phyloP scores from a whole-genome alignment of 2,888 invertebrate species.

The Hoplodrina ambigua region DNA sequence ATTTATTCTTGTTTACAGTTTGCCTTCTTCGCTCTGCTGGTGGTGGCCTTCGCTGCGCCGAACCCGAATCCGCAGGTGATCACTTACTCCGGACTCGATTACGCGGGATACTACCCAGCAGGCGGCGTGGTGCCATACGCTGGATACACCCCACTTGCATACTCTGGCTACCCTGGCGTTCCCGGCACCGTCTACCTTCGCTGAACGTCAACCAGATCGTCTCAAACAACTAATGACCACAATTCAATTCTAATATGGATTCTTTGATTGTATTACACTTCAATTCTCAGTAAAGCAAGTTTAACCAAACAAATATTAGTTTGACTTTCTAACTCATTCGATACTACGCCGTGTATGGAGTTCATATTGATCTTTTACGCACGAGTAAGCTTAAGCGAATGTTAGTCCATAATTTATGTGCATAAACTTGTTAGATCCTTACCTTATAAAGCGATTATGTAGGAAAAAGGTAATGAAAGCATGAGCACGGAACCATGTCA shows the following conservation, averaged over 20 bases:
- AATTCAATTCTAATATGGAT: conserved; percentile 16
- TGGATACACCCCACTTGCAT: conserved; percentile 75
- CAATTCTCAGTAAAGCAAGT: conserved; percentile 28
- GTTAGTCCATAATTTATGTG: neutral
- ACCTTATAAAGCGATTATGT: neutral
- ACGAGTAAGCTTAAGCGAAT: conserved; percentile 23
- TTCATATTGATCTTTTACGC: conserved; percentile 9
- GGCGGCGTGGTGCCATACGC: conserved; percentile 69
- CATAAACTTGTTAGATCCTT: conserved; percentile 1
- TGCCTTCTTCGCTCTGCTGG: conserved; percentile 87
- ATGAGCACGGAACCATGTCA: neutral
- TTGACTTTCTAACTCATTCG: conserved; percentile 32
- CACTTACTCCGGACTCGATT: conserved; percentile 77
- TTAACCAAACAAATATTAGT: conserved; percentile 25
- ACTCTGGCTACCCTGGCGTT: conserved; percentile 70
- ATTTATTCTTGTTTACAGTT: conserved; percentile 76
- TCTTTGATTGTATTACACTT: conserved; percentile 17
- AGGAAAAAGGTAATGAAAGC: neutral
- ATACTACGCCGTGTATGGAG: neutral
- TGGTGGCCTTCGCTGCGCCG: conserved; percentile 86
- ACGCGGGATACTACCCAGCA: conserved; percentile 71
- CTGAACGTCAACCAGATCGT: conserved; percentile 51
- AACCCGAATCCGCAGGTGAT: conserved; percentile 75
- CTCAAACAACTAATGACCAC: conserved; percentile 12
- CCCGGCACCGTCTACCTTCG: conserved; percentile 68